phyloP scores from a whole-genome alignment of 2,888 invertebrate species.

The Ichneumoninae sp. region DNA sequence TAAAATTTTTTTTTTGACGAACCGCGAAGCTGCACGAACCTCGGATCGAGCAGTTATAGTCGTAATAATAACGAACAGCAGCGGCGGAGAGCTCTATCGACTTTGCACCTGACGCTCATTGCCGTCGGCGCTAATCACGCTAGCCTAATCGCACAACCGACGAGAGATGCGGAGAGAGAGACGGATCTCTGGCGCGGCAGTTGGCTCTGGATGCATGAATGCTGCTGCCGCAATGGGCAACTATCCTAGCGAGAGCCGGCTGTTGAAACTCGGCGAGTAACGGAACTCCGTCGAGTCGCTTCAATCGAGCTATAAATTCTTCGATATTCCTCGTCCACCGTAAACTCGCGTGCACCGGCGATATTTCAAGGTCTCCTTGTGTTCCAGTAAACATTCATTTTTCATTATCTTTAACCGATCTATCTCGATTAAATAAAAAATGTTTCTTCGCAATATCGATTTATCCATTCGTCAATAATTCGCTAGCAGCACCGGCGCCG shows the following conservation, averaged over 20 bases:
- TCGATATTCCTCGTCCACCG: slow-evolving; percentile 46
- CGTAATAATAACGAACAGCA: background rate
- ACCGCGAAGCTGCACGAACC: background rate
- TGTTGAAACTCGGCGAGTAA: slow-evolving; percentile 49
- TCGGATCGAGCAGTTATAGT: background rate
- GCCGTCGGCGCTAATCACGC: slow-evolving; percentile 67
- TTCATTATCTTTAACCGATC: background rate
- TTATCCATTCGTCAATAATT: background rate
- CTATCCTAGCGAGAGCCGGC: slow-evolving; percentile 14
- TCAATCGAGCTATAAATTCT: slow-evolving; percentile 54
- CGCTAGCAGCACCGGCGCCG: background rate
- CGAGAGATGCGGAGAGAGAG: slow-evolving; percentile 27
- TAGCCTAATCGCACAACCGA: slow-evolving; percentile 64
- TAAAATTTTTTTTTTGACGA: background rate
- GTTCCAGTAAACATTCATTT: background rate
- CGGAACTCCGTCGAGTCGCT: slow-evolving; percentile 48
- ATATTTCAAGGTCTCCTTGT: slow-evolving; percentile 14
- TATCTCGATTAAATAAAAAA: background rate
- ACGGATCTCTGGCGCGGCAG: slow-evolving; percentile 23
- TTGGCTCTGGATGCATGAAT: slow-evolving; percentile 32
- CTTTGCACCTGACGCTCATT: slow-evolving; percentile 69
- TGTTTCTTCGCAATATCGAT: background rate
- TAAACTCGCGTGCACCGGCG: slow-evolving; percentile 10
- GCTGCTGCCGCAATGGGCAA: slow-evolving; percentile 30
- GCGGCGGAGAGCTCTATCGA: slow-evolving; percentile 57